A percentile compares a stretch with the other conserved stretches of the same genome.
Conservation (phyloP, 1,140 invertebrate genomes). For the Druon quercuslanigerum region DNA sequence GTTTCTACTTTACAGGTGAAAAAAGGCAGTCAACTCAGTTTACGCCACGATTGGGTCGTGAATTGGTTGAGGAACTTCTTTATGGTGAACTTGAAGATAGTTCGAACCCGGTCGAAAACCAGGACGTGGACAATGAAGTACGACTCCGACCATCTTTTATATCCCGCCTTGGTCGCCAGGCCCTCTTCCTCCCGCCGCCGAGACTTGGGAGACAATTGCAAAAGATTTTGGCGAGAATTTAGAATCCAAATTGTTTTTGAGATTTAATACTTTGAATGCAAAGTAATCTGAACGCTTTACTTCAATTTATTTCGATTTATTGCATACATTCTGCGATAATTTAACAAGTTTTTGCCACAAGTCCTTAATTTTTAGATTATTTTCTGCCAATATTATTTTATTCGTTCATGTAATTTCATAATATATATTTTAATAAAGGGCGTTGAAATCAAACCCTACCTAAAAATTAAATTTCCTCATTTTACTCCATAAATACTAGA, state of each 20-base stretch:
- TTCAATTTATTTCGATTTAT: too few relatives aligned
- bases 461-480: too few relatives aligned
- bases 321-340: too few relatives aligned
- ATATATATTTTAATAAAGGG: too few relatives aligned
- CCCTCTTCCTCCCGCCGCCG: background rate
- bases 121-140: constrained; percentile 1
- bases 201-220: constrained; percentile 27
- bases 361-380: too few relatives aligned
- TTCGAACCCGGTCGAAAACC: background rate
- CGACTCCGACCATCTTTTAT: background rate
- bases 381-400: too few relatives aligned
- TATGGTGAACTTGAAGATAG: constrained; percentile 1
- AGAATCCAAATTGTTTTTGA: constrained; percentile 13
- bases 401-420: too few relatives aligned
- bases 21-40: constrained; percentile 58
- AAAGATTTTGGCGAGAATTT: background rate
- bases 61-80: constrained; percentile 46
- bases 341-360: too few relatives aligned
- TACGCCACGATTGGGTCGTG: constrained; percentile 65
- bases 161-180: background rate
- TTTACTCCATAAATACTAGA: too few relatives aligned
- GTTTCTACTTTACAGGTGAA: constrained; percentile 32
- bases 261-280: constrained; percentile 20
- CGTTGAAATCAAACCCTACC: too few relatives aligned
- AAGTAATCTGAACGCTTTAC: background rate